phyloP scores from a whole-genome alignment of 1,140 invertebrate genomes.

The Mamestra configurata region DNA sequence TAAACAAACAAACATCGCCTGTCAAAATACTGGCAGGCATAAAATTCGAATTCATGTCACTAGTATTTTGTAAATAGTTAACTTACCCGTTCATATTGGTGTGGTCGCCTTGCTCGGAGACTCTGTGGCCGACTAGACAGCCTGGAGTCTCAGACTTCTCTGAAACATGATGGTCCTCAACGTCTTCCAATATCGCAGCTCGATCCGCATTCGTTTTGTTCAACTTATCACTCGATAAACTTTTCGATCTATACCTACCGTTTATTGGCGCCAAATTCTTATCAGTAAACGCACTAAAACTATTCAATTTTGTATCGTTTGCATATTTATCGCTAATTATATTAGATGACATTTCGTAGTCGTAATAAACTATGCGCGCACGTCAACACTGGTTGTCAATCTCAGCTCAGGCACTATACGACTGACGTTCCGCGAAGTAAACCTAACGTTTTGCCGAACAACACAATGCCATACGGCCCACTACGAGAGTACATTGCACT shows the following conservation, averaged over 20 bases:
- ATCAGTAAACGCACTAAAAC: slow-evolving; percentile 79
- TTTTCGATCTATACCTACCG: slow-evolving; percentile 79
- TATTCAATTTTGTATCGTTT: slow-evolving; percentile 81
- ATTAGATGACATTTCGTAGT: slow-evolving; percentile 80
- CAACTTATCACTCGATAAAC: slow-evolving; percentile 85
- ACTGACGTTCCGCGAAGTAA: slow-evolving; percentile 71
- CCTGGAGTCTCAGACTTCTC: slow-evolving; percentile 81
- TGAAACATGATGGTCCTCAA: slow-evolving; percentile 78
- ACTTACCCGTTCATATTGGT: slow-evolving; percentile 72
- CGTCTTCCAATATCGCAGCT: slow-evolving; percentile 82
- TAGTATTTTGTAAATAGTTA: slow-evolving; percentile 3
- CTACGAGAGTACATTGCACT: slow-evolving; percentile 62
- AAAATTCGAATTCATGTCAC: background rate
- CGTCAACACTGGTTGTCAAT: slow-evolving; percentile 77
- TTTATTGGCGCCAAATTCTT: slow-evolving; percentile 76
- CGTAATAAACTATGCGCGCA: slow-evolving; percentile 65
- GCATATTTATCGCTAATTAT: slow-evolving; percentile 79
- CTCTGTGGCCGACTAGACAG: slow-evolving; percentile 77
- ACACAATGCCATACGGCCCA: slow-evolving; percentile 76
- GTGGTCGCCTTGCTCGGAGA: slow-evolving; percentile 72
- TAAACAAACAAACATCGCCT: slow-evolving; percentile 1
- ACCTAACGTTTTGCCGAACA: slow-evolving; percentile 79
- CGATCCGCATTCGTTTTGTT: slow-evolving; percentile 81
- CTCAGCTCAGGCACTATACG: slow-evolving; percentile 69
- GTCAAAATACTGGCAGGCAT: background rate